phyloP scores from a whole-genome alignment of 2,888 invertebrate species.

The Artemia sinica region DNA sequence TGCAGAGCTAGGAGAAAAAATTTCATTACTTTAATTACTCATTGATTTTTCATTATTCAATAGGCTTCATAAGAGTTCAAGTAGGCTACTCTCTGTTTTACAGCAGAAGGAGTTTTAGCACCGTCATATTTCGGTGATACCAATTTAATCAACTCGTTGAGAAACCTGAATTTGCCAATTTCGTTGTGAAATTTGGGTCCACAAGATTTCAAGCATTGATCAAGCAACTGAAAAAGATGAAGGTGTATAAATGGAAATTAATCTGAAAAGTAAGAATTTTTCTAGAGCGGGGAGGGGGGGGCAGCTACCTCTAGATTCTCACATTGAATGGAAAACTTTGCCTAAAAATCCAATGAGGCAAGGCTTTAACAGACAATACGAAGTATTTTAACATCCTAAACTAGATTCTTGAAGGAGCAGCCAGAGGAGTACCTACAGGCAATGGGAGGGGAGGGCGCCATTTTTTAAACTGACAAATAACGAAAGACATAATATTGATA shows the following conservation, averaged over 20 bases:
- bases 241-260: slow-evolving; percentile 41
- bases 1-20: slow-evolving; percentile 22
- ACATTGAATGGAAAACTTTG: no score
- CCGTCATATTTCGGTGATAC: slow-evolving; percentile 91
- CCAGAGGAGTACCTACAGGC: no score
- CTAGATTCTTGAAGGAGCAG: no score
- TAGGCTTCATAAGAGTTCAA: slow-evolving; percentile 78
- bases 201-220: slow-evolving; percentile 72
- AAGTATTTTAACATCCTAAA: no score
- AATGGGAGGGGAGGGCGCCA: no score
- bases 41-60: slow-evolving; percentile 80
- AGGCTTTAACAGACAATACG: no score
- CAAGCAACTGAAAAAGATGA: slow-evolving; percentile 50
- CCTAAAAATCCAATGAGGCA: no score
- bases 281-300: no score
- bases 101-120: slow-evolving; percentile 55
- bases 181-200: slow-evolving; percentile 68
- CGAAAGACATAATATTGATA: no score
- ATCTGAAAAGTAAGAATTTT: no score
- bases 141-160: slow-evolving; percentile 89
- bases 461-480: no score
- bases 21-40: slow-evolving; percentile 49
- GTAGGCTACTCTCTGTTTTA: slow-evolving; percentile 64
- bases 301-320: no score
- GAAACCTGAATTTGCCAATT: slow-evolving; percentile 85